A percentile compares a stretch with the other conserved stretches of the same genome.
Conservation (phyloP, 2,797 vertebrate species). For the Pterois miles region DNA sequence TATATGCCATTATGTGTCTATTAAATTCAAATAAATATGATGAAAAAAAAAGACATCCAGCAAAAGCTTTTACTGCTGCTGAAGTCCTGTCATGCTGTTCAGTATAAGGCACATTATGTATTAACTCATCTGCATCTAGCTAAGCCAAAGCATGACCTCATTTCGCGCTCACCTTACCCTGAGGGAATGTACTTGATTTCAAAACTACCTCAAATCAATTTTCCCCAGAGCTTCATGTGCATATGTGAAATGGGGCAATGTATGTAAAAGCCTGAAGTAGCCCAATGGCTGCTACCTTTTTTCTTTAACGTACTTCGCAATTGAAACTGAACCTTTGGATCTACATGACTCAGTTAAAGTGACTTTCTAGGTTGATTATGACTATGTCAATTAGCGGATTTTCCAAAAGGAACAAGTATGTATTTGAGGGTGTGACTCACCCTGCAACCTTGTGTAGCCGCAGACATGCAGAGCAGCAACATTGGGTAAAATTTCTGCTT, state of each 20-base stretch:
- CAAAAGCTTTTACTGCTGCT: background rate
- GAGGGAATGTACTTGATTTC: slow-evolving; percentile 68
- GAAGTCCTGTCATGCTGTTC: no score
- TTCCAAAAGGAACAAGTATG: slow-evolving; percentile 49
- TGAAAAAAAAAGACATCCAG: slow-evolving; percentile 12
- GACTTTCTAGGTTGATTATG: slow-evolving; percentile 39
- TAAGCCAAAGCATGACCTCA: slow-evolving; percentile 54
- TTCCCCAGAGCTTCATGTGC: slow-evolving; percentile 28
- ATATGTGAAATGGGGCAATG: slow-evolving; percentile 14
- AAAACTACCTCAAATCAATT: slow-evolving; percentile 37
- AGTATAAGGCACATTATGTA: slow-evolving; percentile 18
- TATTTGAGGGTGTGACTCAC: slow-evolving; percentile 53
- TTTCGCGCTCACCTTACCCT: slow-evolving; percentile 29
- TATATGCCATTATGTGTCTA: background rate
- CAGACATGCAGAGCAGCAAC: slow-evolving; percentile 25
- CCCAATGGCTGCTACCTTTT: background rate
- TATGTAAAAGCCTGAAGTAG: slow-evolving; percentile 26
- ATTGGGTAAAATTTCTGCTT: slow-evolving; percentile 21
- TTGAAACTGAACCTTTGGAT: slow-evolving; percentile 46
- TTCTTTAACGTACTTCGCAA: slow-evolving; percentile 1
- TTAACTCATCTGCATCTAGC: slow-evolving; percentile 49
- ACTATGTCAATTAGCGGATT: slow-evolving; percentile 50
- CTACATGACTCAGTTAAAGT: slow-evolving; percentile 44
- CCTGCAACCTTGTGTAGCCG: slow-evolving; percentile 19
- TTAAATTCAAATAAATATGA: background rate